Percentiles rank a stretch among this genome's conserved stretches.
Evolutionary conservation across 1,140 invertebrate species (phyloP).

Genomic region (Dinoponera quadriceps): DNA sequence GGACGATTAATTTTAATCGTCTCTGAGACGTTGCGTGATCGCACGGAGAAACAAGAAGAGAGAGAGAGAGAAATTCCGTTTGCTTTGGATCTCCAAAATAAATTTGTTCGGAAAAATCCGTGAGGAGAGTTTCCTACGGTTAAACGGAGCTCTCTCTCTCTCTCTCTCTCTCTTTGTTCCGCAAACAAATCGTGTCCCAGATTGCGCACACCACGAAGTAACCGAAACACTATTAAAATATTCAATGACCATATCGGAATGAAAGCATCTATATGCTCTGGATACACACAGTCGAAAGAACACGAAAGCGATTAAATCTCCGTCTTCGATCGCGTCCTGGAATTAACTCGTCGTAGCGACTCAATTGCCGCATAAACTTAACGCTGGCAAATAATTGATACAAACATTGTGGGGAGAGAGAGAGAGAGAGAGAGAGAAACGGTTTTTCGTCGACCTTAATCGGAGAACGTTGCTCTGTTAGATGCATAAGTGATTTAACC

Average conservation of each 20-base stretch:
- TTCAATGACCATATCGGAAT: constrained; percentile 10
- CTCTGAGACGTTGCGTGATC: background rate
- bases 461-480: background rate
- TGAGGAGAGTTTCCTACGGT: background rate
- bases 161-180: background rate
- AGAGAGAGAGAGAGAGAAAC: background rate
- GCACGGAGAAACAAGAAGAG: background rate
- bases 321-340: background rate
- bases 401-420: background rate
- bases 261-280: constrained; percentile 13
- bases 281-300: background rate
- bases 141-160: no score
- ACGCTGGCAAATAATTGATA: constrained; percentile 30
- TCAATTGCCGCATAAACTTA: constrained; percentile 11
- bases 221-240: background rate
- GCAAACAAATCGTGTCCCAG: background rate
- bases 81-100: constrained; percentile 7
- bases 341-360: background rate
- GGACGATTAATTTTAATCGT: background rate
- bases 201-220: background rate
- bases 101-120: background rate
- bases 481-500: constrained; percentile 32
- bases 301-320: background rate
- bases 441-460: constrained; percentile 35
- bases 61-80: background rate